Conservation (phyloP, 92 coral and sea anemone genomes). For the Phenganax stokvisi region DNA sequence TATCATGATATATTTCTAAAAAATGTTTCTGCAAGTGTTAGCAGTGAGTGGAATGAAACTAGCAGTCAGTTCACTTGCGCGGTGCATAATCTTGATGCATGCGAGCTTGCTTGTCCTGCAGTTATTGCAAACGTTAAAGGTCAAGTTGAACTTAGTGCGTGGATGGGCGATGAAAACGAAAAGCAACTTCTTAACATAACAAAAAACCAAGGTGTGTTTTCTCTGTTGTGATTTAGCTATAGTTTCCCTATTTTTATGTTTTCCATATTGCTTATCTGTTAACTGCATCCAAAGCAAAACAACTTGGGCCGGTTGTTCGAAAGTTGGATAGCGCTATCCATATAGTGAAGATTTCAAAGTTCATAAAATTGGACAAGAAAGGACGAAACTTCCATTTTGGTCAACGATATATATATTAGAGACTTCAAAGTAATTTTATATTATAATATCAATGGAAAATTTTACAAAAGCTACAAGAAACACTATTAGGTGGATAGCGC, state of each 20-base stretch:
- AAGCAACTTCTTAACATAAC: background rate
- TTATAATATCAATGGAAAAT: background rate
- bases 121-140: background rate
- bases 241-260: no score
- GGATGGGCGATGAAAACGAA: background rate
- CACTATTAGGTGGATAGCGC: no score
- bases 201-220: background rate
- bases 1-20: background rate
- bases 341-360: no score
- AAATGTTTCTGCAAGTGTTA: background rate
- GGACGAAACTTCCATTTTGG: no score
- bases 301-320: no score
- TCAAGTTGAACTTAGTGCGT: background rate
- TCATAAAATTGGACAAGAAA: no score
- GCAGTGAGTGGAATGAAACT: slow-evolving; percentile 14
- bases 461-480: background rate
- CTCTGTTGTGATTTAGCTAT: background rate
- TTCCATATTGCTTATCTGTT: no score
- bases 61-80: slow-evolving; percentile 17
- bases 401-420: no score
- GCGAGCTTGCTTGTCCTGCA: background rate
- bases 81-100: slow-evolving; percentile 8
- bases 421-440: no score
- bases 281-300: no score
- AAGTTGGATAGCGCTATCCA: no score